These are phyloP conservation scores for Chloroceryle aenea DNA, from an alignment of 2,113 vertebrate genomes.

Conservation along the genomic window DNA sequence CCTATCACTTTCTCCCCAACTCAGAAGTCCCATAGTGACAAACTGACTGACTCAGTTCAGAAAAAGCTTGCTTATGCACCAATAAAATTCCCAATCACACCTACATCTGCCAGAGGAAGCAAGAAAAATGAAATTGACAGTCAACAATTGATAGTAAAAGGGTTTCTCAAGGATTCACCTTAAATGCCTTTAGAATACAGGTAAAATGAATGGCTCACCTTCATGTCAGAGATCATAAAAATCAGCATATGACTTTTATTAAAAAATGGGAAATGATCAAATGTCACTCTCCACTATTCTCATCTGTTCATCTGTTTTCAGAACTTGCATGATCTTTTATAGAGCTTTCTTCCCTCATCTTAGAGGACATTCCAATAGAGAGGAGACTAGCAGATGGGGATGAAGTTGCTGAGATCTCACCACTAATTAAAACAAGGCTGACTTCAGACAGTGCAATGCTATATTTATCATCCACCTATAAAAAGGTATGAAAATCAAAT, in stretches of 20 bases:
- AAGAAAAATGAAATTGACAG: not conserved
- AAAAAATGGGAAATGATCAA: not conserved
- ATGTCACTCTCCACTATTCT: not conserved
- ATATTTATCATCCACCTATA: not conserved
- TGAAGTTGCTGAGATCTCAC: not conserved
- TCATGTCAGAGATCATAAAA: not conserved
- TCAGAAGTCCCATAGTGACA: not conserved
- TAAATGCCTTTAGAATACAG: not conserved
- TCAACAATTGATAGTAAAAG: not conserved
- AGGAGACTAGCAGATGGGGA: not conserved
- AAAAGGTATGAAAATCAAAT: not conserved
- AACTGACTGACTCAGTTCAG: not conserved
- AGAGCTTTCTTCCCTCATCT: not conserved
- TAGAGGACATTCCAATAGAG: not conserved
- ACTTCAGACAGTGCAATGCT: not conserved
- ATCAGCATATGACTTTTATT: not conserved
- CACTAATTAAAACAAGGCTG: not conserved
- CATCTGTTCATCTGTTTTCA: not conserved
- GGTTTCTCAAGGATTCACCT: not conserved
- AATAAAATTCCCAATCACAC: not conserved
- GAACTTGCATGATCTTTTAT: not conserved
- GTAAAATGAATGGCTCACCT: not conserved
- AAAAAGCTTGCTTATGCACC: not conserved
- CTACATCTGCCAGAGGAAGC: not conserved
- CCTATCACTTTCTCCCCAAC: not conserved